A percentile compares a stretch with the other conserved stretches of the same genome.
phyloP scores from a whole-genome alignment of 1,140 invertebrate species.

The Saccostrea echinata region DNA sequence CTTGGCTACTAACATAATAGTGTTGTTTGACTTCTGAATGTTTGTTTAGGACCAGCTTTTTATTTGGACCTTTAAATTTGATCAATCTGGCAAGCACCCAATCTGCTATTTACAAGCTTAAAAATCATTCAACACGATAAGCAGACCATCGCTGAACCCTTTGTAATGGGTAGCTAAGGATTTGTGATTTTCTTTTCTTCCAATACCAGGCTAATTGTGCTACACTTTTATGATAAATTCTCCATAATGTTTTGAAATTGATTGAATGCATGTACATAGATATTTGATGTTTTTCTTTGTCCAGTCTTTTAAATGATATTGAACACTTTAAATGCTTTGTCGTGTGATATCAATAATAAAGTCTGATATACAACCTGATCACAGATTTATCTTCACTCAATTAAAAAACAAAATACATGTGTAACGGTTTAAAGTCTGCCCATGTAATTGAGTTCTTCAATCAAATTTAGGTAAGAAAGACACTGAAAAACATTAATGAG shows the following conservation, averaged over 20 bases:
- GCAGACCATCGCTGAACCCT: neutral
- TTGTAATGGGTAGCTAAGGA: conserved; percentile 15
- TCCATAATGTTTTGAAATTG: conserved; percentile 39
- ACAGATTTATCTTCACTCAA: too few species aligned
- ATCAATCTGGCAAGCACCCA: conserved; percentile 26
- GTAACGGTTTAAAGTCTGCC: too few species aligned
- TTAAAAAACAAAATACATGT: too few species aligned
- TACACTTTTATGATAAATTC: conserved; percentile 33
- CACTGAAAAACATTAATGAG: too few species aligned
- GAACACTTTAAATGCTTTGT: neutral
- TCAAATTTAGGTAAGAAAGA: too few species aligned
- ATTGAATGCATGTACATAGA: conserved; percentile 32
- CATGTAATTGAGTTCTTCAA: too few species aligned
- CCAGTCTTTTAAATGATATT: conserved; percentile 25
- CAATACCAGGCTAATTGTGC: conserved; percentile 27
- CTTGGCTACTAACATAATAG: conserved; percentile 16
- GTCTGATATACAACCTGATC: neutral
- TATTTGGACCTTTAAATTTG: conserved; percentile 39
- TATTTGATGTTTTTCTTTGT: conserved; percentile 27
- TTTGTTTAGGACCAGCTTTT: conserved; percentile 34
- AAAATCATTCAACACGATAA: conserved; percentile 28
- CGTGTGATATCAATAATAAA: neutral
- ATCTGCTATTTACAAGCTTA: conserved; percentile 14
- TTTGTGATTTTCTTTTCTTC: conserved; percentile 37
- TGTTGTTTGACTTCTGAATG: conserved; percentile 29